Conservation (phyloP, 2,888 invertebrate genomes). For the Dermolepida albohirtum region DNA sequence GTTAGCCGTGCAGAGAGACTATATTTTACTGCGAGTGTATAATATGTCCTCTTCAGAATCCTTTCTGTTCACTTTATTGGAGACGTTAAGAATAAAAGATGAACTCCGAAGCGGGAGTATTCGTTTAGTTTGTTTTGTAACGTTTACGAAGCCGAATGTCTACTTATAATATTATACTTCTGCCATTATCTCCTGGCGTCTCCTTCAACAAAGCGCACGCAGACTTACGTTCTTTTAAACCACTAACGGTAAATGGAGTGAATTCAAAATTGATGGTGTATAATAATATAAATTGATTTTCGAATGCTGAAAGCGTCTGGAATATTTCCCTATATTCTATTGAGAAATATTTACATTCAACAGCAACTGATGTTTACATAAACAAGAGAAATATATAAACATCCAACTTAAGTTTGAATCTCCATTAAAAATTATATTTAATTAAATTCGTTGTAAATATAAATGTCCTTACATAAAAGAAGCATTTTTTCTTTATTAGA, state of each 20-base stretch:
- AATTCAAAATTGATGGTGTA: slow-evolving; percentile 10
- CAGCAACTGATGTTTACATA: too few species aligned
- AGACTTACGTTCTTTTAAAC: slow-evolving; percentile 10
- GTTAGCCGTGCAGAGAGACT: slow-evolving; percentile 45
- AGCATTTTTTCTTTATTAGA: too few species aligned
- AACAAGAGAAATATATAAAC: too few species aligned
- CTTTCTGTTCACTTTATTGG: slow-evolving; percentile 32
- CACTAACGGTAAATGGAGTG: not conserved
- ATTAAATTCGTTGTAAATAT: too few species aligned
- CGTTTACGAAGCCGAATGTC: slow-evolving; percentile 25
- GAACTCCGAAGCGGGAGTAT: slow-evolving; percentile 27
- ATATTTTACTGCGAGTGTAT: slow-evolving; percentile 48
- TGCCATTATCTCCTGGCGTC: slow-evolving; percentile 6
- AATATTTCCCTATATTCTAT: too few species aligned
- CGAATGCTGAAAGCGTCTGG: too few species aligned
- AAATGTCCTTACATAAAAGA: too few species aligned
- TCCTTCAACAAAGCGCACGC: slow-evolving; percentile 21
- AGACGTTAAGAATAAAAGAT: slow-evolving; percentile 40
- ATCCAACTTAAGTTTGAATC: too few species aligned
- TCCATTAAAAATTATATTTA: too few species aligned
- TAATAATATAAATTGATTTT: slow-evolving; percentile 3
- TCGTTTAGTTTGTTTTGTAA: slow-evolving; percentile 23
- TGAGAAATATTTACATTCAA: too few species aligned
- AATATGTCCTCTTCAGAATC: slow-evolving; percentile 45
- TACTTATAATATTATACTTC: slow-evolving; percentile 27